These are phyloP conservation scores for Drosophila suzukii DNA, from an alignment of 1,140 invertebrate genomes.

Conservation along the genomic window DNA sequence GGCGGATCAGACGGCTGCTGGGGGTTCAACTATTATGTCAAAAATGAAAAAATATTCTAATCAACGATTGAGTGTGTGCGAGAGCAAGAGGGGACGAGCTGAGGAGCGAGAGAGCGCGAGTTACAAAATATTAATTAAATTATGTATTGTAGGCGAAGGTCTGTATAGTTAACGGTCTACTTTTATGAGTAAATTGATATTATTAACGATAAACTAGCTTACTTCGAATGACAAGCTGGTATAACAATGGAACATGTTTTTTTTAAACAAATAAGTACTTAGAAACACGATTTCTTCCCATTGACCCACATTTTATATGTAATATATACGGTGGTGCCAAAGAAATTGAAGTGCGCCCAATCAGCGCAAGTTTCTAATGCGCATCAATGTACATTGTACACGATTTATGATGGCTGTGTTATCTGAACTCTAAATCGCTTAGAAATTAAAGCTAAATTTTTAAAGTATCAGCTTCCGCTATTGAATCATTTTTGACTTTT, in stretches of 20 bases:
- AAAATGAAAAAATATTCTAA: constrained; percentile 31
- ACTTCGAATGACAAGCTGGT: background rate
- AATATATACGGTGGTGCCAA: too few relatives aligned
- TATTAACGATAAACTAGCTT: background rate
- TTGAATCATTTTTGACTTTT: too few relatives aligned
- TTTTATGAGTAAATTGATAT: background rate
- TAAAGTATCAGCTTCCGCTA: too few relatives aligned
- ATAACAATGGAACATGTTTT: too few relatives aligned
- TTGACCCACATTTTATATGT: too few relatives aligned
- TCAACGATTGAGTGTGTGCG: background rate
- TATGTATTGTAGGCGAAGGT: constrained; percentile 13
- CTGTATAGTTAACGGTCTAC: constrained; percentile 8
- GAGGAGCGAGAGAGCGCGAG: constrained; percentile 3
- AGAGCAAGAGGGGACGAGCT: constrained; percentile 1
- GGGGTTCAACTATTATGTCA: constrained; percentile 39
- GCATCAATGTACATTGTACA: too few relatives aligned
- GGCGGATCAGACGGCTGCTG: background rate
- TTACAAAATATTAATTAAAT: constrained; percentile 30
- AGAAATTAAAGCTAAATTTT: too few relatives aligned
- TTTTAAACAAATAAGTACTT: background rate
- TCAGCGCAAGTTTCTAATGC: too few relatives aligned
- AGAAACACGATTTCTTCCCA: too few relatives aligned
- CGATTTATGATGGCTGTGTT: too few relatives aligned
- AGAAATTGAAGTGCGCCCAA: too few relatives aligned
- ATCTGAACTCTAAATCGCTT: too few relatives aligned